Conservation (phyloP, 2,113 vertebrate species). For the Progne subis region DNA sequence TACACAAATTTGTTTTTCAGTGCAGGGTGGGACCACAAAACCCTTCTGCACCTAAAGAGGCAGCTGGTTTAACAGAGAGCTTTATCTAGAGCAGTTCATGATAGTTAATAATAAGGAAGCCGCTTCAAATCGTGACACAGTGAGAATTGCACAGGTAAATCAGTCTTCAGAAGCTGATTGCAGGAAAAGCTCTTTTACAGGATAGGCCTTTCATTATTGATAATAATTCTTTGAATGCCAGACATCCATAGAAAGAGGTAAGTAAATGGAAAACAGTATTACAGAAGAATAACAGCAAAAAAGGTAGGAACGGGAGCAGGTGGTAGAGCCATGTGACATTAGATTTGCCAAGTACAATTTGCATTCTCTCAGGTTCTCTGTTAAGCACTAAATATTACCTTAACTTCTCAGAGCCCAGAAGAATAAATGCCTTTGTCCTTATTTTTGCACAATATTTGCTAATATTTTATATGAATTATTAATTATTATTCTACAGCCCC, state of each 20-base stretch:
- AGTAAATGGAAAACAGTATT: not conserved
- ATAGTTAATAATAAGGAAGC: not conserved
- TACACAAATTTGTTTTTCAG: not conserved
- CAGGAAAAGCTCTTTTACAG: not conserved
- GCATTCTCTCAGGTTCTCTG: not conserved
- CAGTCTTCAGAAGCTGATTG: not conserved
- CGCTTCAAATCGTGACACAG: not conserved
- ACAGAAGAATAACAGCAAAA: not conserved
- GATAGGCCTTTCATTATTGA: not conserved
- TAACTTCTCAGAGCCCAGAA: not conserved
- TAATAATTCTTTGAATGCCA: not conserved
- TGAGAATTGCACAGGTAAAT: not conserved
- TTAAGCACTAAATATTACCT: not conserved
- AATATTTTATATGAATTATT: not conserved
- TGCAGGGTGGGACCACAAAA: not conserved
- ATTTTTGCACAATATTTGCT: not conserved
- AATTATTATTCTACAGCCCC: not conserved
- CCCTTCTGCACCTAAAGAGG: not conserved
- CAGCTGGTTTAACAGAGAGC: not conserved
- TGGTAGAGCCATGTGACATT: not conserved
- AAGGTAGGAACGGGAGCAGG: not conserved
- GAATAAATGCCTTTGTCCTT: not conserved
- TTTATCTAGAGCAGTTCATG: not conserved
- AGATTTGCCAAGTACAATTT: not conserved
- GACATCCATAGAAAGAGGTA: not conserved